Base-by-base conservation (phyloP, 1,140 invertebrate species). In the Neodiprion lecontei region DNA sequence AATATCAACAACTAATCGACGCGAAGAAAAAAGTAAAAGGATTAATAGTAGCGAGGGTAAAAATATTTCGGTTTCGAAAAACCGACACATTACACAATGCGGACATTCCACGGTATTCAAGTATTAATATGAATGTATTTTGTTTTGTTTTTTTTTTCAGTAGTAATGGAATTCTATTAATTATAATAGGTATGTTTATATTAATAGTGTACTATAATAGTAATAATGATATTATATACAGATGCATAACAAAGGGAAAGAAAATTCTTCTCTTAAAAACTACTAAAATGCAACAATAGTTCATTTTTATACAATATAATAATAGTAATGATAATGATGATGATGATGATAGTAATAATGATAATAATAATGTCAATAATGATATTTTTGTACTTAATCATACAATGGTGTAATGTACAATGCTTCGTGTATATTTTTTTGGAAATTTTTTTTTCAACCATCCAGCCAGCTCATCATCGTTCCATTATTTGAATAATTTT, bases 51-150 rank as follows among this genome's bases (percentile, higher is more conserved):
- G 28, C 28, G 28, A 40, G 28, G 28, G 28, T 40, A 40, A 40
- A 40, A 40, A 40, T 40, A 40, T 40, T 40, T 40, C 3, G 53
- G 9, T 7, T 61, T 0, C 28, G 2, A 61, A 61, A 9, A 17
- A 14, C 5, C 53, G n/a, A 17, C 28, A 40, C 1, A 40, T 14
- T 17, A 61, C 53, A 61, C 53, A 61, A 61, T 61, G 53, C n/a
- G 11, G 53, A 61, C n/a, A 61, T 17, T 12, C 5, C 11, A 17
- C n/a, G 53, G n/a, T 61, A 40, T 3, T 61, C 53, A 61, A 76
- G 83, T 87, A 86, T 87, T 87, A 87, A 88, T 88, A 88, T 88
- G 86, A 88, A 88, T 87, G 86, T 88, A 84, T 86, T 82, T 61
- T 40, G 1, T 40, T 71, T 61, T 78, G 73, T 80, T 82, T 81